Conservation (phyloP, 2,797 vertebrate genomes). For the Paramormyrops hopkinsi region DNA sequence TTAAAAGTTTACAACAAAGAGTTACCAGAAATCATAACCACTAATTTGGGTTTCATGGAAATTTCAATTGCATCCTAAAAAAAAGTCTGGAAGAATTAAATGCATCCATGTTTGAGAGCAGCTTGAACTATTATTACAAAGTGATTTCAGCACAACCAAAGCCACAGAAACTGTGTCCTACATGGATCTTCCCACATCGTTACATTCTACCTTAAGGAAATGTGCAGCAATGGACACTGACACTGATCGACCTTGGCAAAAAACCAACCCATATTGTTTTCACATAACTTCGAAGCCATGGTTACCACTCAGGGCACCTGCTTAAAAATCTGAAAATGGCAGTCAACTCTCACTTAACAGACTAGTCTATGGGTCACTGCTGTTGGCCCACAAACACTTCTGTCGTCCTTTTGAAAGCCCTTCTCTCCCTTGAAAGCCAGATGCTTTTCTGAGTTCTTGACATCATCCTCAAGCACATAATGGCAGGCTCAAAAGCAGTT, state of each 20-base stretch:
- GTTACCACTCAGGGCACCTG: constrained; percentile 22
- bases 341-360: constrained; percentile 18
- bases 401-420: constrained; percentile 14
- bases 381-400: neutral
- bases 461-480: constrained; percentile 26
- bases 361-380: constrained; percentile 18
- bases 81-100: constrained; percentile 3
- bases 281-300: neutral
- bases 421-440: constrained; percentile 10
- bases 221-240: constrained; percentile 1
- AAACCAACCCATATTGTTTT: neutral
- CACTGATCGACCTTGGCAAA: constrained; percentile 1
- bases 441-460: constrained; percentile 18
- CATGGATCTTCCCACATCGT: neutral
- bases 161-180: neutral
- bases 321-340: constrained; percentile 15
- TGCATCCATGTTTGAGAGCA: constrained; percentile 5
- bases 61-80: constrained; percentile 1
- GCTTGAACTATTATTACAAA: constrained; percentile 6
- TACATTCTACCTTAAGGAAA: neutral
- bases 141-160: neutral
- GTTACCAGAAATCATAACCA: neutral
- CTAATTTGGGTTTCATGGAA: constrained; percentile 13
- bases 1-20: constrained; percentile 20
- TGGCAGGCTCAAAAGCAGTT: constrained; percentile 15